Conservation (phyloP, 64 coral and sea anemone species). For the Stylophora pistillata region DNA sequence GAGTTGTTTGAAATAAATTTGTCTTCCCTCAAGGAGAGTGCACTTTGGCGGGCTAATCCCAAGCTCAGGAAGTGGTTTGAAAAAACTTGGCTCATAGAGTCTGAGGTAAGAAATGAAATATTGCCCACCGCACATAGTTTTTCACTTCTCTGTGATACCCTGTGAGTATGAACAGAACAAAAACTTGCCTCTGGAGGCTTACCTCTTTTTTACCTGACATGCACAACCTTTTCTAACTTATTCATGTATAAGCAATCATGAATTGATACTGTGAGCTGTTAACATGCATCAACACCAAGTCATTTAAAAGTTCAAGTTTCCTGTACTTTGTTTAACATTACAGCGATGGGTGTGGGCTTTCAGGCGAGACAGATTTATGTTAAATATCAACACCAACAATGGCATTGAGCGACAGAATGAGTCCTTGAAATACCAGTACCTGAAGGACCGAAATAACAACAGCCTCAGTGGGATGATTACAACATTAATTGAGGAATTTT, state of each 20-base stretch:
- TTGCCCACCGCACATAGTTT: neutral
- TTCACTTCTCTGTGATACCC: no score
- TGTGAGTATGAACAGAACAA: no score
- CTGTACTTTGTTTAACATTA: slow-evolving; percentile 27
- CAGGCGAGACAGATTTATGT: slow-evolving; percentile 58
- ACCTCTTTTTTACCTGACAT: no score
- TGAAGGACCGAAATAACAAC: slow-evolving; percentile 34
- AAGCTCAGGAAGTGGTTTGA: slow-evolving; percentile 71
- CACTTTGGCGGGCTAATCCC: slow-evolving; percentile 55
- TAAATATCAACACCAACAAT: no score
- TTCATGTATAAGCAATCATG: no score
- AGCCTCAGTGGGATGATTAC: slow-evolving; percentile 62
- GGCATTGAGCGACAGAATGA: slow-evolving; percentile 60
- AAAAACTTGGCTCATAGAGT: slow-evolving; percentile 74
- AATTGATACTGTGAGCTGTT: no score
- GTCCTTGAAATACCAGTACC: slow-evolving; percentile 62
- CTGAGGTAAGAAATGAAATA: slow-evolving; percentile 44
- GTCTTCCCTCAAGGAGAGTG: slow-evolving; percentile 56
- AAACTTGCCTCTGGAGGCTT: no score
- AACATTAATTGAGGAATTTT: slow-evolving; percentile 11
- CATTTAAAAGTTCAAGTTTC: no score
- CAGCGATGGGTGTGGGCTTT: slow-evolving; percentile 70
- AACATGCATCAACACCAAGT: no score
- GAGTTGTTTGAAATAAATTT: slow-evolving; percentile 52
- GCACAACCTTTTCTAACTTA: no score